These are phyloP conservation scores for Tipula lateralis DNA, from an alignment of 2,888 invertebrate species.

Conservation along the genomic window DNA sequence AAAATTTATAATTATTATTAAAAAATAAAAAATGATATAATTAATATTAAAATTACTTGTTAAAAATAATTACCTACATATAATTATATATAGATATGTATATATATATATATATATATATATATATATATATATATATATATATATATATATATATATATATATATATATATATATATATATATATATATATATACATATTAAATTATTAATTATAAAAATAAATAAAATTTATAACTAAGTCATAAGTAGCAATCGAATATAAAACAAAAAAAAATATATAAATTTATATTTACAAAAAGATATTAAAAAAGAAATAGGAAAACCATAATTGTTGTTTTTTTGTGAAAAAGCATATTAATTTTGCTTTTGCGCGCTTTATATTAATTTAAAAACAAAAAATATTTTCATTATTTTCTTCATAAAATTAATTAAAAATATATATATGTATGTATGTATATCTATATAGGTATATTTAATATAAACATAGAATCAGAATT, in stretches of 20 bases:
- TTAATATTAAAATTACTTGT: background rate
- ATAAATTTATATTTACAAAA: background rate
- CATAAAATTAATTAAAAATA: background rate
- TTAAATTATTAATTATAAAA: background rate
- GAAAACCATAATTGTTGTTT: background rate
- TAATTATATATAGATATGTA: too few species aligned
- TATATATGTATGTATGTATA: background rate
- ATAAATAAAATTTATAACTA: conserved; percentile 24
- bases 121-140: background rate
- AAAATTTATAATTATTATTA: conserved; percentile 6
- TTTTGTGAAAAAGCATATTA: conserved; percentile 4
- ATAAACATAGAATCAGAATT: background rate
- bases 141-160: background rate
- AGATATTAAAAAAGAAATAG: background rate
- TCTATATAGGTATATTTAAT: too few species aligned
- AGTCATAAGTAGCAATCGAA: conserved; percentile 24
- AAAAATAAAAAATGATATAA: background rate
- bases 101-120: background rate
- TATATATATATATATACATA: background rate
- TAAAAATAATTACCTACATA: too few species aligned
- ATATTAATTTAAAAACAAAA: background rate
- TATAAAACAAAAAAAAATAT: background rate
- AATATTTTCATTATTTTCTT: background rate
- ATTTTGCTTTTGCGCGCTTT: conserved; percentile 15
- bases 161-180: background rate